phyloP scores from a whole-genome alignment of 2,113 vertebrate genomes.

The Cololabis saira region DNA sequence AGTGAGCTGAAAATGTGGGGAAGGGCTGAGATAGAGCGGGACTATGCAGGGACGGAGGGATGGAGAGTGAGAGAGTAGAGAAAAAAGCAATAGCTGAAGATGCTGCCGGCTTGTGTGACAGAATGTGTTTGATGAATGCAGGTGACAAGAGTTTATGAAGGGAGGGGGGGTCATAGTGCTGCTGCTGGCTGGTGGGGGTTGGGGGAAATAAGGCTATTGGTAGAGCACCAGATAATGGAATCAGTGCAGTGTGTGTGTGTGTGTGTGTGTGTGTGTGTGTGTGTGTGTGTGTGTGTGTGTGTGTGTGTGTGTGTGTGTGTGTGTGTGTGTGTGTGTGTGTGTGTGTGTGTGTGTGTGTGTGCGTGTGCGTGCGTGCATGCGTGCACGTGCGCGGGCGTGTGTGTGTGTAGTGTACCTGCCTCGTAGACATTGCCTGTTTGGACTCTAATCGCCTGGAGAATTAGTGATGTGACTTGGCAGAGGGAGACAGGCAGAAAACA shows the following conservation, averaged over 20 bases:
- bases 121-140: conserved; percentile 59
- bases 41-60: conserved; percentile 67
- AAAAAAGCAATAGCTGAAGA: conserved; percentile 66
- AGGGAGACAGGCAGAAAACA: conserved; percentile 68
- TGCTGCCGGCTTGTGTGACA: conserved; percentile 65
- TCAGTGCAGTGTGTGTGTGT: conserved; percentile 68
- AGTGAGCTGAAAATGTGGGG: conserved; percentile 56
- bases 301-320: conserved; percentile 48
- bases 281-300: too few relatives aligned
- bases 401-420: conserved; percentile 66
- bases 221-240: conserved; percentile 75
- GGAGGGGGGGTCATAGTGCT: conserved; percentile 59
- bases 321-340: conserved; percentile 43
- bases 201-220: conserved; percentile 61
- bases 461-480: conserved; percentile 78
- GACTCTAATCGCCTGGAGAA: conserved; percentile 76
- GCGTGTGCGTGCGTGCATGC: too few relatives aligned
- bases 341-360: conserved; percentile 31
- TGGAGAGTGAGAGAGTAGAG: conserved; percentile 65
- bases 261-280: conserved; percentile 21
- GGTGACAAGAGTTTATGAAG: conserved; percentile 80
- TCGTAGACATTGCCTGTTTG: conserved; percentile 58
- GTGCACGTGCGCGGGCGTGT: too few relatives aligned
- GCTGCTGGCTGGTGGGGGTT: conserved; percentile 59
- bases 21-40: conserved; percentile 64